Conservation (phyloP, 2,797 vertebrate genomes). For the Dipus sagitta region DNA sequence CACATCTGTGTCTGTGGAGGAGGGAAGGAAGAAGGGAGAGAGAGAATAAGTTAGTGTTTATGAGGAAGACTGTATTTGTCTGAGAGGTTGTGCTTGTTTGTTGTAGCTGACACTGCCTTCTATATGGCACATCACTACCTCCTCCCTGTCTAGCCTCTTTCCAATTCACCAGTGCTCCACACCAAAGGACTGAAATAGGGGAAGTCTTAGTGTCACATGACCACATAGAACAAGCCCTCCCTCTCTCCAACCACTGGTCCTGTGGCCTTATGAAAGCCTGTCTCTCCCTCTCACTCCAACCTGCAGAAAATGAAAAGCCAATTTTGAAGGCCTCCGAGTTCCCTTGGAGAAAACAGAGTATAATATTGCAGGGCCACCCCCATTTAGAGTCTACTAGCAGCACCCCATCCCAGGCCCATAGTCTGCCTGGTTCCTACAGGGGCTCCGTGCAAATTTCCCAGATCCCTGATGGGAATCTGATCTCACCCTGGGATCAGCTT, state of each 20-base stretch:
- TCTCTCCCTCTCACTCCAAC: background rate
- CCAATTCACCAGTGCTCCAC: constrained; percentile 52
- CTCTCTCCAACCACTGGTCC: background rate
- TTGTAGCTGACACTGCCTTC: constrained; percentile 66
- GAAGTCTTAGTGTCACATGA: constrained; percentile 34
- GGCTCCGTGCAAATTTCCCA: constrained; percentile 31
- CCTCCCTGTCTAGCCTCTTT: constrained; percentile 39
- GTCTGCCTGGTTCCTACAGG: background rate
- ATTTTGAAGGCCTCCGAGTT: background rate
- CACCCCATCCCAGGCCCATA: background rate
- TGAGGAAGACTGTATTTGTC: constrained; percentile 16
- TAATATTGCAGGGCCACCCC: background rate
- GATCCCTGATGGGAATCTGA: constrained; percentile 14
- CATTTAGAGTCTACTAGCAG: constrained; percentile 11
- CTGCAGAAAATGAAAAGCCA: constrained; percentile 3
- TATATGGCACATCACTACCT: constrained; percentile 50
- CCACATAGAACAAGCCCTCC: background rate
- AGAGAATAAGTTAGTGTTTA: background rate
- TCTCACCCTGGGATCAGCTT: background rate
- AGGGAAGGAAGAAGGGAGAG: background rate
- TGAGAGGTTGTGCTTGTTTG: constrained; percentile 63
- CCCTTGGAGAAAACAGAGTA: background rate
- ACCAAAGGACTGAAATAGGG: constrained; percentile 60
- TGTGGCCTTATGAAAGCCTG: background rate
- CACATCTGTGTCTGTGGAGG: background rate